Evolutionary conservation across 2,888 invertebrate genomes (phyloP), one percentile per base, ranked within the genome.

Genomic region (Thyatira batis): DNA sequence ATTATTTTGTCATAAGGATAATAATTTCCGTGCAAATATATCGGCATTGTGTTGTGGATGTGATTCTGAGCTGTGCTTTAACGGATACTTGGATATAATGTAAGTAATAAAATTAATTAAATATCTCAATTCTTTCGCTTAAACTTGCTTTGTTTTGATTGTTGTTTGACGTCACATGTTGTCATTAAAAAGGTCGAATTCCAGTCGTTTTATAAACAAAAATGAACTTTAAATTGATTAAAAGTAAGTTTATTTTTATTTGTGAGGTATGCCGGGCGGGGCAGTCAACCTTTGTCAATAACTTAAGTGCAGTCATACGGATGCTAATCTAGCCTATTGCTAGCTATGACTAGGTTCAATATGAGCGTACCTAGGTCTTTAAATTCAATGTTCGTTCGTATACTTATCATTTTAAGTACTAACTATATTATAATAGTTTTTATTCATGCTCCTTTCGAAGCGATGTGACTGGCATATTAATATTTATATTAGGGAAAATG

Each of bases 1-100:
- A 20, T 30, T 51, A 23, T 54, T 45, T 46, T 45, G 51, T 48
- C 28, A 52, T 44, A 21, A 60, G 57, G 60, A 57, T 59, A 59
- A 54, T n/a, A 17, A 25, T 23, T 43, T 13, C 20, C 45, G 45
- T 33, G 23, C 46, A 39, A 43, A 49, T 45, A 52, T n/a, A 17
- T 39, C 39, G 6, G 13, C 8, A 17, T 17, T 39, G 39, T 39
- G 9, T 8, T 1, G 39, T n/a, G 45, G 45, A 25, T 17, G 48
- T 49, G 50, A 10, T 46, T 5, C 20, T n/a, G 20, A 53, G 52
- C 54, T 56, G 52, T 50, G 55, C 50, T 45, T 45, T n/a, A 49
- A 44, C 21, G 45, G 49, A 57, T 44, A 45, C 52, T 45, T 23
- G 21, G 20, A 45, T 21, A n/a, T 8, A 3, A n/a, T 45, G 45